These are phyloP conservation scores for Cydia pomonella DNA, from an alignment of 1,140 invertebrate genomes.

Conservation along the genomic window DNA sequence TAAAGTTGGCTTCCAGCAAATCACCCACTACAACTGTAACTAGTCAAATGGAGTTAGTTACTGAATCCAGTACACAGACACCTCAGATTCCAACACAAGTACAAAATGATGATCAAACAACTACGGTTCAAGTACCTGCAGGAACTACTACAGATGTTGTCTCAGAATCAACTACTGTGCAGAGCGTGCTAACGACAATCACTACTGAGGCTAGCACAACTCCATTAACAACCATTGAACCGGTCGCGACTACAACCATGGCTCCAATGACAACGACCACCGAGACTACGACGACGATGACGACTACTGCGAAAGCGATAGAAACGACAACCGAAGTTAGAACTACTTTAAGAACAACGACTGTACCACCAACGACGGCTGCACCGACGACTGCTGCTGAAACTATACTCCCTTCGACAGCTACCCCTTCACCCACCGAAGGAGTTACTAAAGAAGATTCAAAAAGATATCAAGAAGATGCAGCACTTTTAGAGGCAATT, in stretches of 20 bases:
- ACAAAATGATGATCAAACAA: slow-evolving; percentile 49
- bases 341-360: slow-evolving; percentile 32
- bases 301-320: slow-evolving; percentile 39
- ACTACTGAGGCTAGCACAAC: slow-evolving; percentile 32
- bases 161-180: slow-evolving; percentile 31
- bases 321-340: slow-evolving; percentile 37
- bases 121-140: slow-evolving; percentile 45
- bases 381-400: slow-evolving; percentile 18
- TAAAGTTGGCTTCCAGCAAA: slow-evolving; percentile 71
- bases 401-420: slow-evolving; percentile 41
- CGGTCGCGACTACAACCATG: slow-evolving; percentile 31
- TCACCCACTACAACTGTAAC: slow-evolving; percentile 47
- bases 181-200: slow-evolving; percentile 23
- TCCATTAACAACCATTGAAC: slow-evolving; percentile 36
- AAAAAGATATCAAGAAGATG: slow-evolving; percentile 47
- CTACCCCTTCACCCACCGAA: slow-evolving; percentile 33
- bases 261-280: slow-evolving; percentile 35
- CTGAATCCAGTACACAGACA: slow-evolving; percentile 53
- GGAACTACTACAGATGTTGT: slow-evolving; percentile 38
- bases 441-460: slow-evolving; percentile 41
- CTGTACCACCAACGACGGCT: slow-evolving; percentile 37
- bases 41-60: slow-evolving; percentile 44
- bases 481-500: slow-evolving; percentile 45
- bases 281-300: slow-evolving; percentile 42
- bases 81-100: slow-evolving; percentile 58